A percentile compares a stretch with the other conserved stretches of the same genome.
Evolutionary conservation across 2,888 invertebrate genomes (phyloP).

Genomic region (Callosobruchus maculatus): DNA sequence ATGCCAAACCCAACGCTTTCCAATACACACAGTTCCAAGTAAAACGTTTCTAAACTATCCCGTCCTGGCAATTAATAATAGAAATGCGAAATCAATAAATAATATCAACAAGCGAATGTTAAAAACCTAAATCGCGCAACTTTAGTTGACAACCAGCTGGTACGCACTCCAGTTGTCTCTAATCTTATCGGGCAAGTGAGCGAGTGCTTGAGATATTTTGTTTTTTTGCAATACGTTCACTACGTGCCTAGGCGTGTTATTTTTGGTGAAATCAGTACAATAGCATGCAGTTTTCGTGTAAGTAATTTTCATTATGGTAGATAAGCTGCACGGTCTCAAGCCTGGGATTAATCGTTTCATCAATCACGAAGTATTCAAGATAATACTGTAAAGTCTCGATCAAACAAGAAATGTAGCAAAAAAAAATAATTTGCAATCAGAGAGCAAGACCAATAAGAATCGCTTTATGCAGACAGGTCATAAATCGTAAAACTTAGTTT

Average conservation of each 20-base stretch:
- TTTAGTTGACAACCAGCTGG: neutral
- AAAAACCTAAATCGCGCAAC: neutral
- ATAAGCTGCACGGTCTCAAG: no score
- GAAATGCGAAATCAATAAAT: neutral
- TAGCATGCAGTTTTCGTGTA: neutral
- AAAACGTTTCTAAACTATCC: neutral
- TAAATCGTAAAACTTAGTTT: no score
- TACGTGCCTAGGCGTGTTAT: neutral
- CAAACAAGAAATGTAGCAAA: no score
- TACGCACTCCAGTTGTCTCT: neutral
- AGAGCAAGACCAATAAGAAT: no score
- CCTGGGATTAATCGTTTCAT: no score
- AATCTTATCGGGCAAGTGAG: neutral
- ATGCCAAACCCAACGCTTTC: neutral
- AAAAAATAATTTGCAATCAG: no score
- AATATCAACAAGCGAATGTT: neutral
- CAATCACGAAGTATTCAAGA: no score
- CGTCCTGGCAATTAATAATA: neutral
- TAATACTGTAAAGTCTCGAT: no score
- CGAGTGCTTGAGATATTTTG: neutral
- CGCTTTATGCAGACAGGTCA: no score
- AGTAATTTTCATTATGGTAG: neutral
- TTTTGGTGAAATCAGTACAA: neutral
- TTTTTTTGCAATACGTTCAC: neutral
- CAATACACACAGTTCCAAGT: neutral